phyloP scores from a whole-genome alignment of 2,888 invertebrate species.

The Euplagia quadripunctaria region DNA sequence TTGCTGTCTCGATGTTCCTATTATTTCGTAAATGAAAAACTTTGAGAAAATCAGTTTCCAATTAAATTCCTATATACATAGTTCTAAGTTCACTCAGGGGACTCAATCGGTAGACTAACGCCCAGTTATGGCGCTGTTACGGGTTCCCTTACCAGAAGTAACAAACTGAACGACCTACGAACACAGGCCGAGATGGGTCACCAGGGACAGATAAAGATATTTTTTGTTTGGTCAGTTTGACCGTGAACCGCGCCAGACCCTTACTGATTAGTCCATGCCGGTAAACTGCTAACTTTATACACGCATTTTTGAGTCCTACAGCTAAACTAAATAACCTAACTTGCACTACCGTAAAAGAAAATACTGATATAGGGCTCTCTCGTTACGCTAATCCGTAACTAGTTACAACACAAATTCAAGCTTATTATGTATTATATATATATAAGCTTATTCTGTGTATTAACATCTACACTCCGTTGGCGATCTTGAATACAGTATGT shows the following conservation, averaged over 20 bases:
- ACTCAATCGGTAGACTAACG: background rate
- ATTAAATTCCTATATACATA: background rate
- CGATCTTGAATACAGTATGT: constrained; percentile 35
- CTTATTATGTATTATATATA: no score
- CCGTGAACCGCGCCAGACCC: background rate
- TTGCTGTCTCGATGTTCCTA: background rate
- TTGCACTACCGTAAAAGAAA: background rate
- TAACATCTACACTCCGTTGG: constrained; percentile 24
- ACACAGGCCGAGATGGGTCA: background rate
- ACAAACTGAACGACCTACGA: background rate
- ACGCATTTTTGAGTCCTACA: background rate
- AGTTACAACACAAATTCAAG: background rate
- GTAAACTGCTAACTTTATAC: background rate
- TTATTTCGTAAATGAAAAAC: background rate
- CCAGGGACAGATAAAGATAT: no score
- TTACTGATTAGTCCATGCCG: background rate
- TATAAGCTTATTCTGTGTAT: no score
- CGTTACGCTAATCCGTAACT: background rate
- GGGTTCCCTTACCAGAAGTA: background rate
- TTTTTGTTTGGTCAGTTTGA: background rate
- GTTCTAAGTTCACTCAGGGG: background rate
- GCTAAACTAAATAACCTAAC: background rate
- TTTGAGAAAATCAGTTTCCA: background rate
- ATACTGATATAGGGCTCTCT: background rate
- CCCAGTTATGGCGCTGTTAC: background rate